A percentile compares a stretch with the other conserved stretches of the same genome.
phyloP scores from a whole-genome alignment of 2,888 invertebrate species.

The Xestia sexstrigata region DNA sequence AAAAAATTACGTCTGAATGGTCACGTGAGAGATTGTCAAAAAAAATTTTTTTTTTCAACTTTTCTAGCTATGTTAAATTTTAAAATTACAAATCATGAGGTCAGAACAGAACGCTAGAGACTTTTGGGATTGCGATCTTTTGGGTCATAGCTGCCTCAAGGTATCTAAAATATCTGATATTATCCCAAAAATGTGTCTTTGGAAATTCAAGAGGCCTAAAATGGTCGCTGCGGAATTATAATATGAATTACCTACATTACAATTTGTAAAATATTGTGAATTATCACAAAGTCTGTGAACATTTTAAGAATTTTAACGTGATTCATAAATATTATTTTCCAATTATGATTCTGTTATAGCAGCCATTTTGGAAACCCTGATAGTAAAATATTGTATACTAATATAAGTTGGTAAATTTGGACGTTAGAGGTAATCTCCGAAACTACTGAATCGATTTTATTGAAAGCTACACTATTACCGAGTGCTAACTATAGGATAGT shows the following conservation, averaged over 20 bases:
- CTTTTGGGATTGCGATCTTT: neutral
- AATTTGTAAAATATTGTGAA: no score
- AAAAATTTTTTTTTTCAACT: neutral
- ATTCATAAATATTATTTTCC: no score
- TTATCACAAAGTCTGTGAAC: no score
- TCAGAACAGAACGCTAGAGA: no score
- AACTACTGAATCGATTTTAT: neutral
- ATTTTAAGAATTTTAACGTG: no score
- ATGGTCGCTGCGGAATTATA: no score
- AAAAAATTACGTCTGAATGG: neutral
- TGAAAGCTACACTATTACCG: neutral
- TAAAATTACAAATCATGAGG: neutral
- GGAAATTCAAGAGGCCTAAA: neutral
- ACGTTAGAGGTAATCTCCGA: neutral
- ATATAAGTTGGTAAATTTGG: neutral
- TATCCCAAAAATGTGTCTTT: neutral
- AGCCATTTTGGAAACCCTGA: neutral
- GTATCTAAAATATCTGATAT: neutral
- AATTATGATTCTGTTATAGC: no score
- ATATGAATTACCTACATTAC: no score
- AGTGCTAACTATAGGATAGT: neutral
- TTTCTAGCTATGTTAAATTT: neutral
- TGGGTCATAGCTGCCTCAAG: neutral
- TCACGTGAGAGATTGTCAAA: neutral
- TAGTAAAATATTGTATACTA: neutral